Evolutionary conservation across 2,888 invertebrate species (phyloP), one percentile per base, ranked within the genome.

Genomic region (Acleris sparsana): DNA sequence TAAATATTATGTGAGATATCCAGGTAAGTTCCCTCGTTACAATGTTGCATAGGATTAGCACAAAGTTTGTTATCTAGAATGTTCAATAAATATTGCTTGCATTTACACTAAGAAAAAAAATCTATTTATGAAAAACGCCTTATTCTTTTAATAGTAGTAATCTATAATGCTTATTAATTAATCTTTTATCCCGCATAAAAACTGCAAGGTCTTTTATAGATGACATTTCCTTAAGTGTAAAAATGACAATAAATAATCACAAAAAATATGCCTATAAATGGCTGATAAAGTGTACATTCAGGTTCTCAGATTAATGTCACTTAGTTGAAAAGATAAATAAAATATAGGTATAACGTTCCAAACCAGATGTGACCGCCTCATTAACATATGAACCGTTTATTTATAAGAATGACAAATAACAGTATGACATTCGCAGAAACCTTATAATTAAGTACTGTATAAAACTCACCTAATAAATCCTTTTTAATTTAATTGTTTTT

Each of bases 321-420:
- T 46, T 46, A 16, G 46, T 46, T 46, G 46, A 46, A n/a, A 46
- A 46, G 46, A 39, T 46, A 46, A 46, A 46, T 46, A 46, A 46
- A 46, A 46, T 17, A 48, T 17, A 48, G 18, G 49, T 39, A 18
- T 39, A 39, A 46, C 46, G 46, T 46, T 46, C 18, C 18, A 62
- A 56, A 60, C 60, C 60, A 61, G 65, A 60, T 61, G 60, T 33
- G 43, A 25, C 20, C 46, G 18, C n/a, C 56, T 25, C 46, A 61
- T 65, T 65, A 51, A 60, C 65, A 65, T 60, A 65, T 65, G 48
- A 64, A 64, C 64, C 18, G 59, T 55, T 51, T 46, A 57, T 55
- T 65, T 44, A 60, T 63, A 55, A 64, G 53, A 62, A 55, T 55
- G 48, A 29, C 64, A 65, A 64, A 55, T 64, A 49, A 65, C 55